These are phyloP conservation scores for Macrosiphum euphorbiae DNA, from an alignment of 2,888 invertebrate species.

Conservation along the genomic window DNA sequence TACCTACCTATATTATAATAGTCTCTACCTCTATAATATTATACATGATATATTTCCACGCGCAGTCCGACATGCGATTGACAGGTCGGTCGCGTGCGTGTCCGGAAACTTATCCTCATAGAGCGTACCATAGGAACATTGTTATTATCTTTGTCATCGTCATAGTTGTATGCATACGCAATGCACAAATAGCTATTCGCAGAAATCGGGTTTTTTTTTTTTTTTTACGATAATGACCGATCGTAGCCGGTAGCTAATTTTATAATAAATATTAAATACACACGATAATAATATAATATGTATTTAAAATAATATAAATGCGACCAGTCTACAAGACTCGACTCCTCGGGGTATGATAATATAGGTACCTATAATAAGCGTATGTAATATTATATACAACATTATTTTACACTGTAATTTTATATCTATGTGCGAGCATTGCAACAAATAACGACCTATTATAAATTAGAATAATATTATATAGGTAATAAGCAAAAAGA, in stretches of 20 bases:
- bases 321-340: neutral
- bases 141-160: slow-evolving; percentile 6
- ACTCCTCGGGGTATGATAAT: neutral
- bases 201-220: neutral
- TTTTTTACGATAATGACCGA: neutral
- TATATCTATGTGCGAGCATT: neutral
- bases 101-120: slow-evolving; percentile 4
- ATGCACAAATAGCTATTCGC: neutral
- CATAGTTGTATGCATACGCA: neutral
- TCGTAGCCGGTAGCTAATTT: neutral
- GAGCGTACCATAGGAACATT: neutral
- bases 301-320: neutral
- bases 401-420: neutral
- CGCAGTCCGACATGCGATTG: slow-evolving; percentile 33
- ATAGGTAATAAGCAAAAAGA: neutral
- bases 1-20: neutral
- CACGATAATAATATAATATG: neutral
- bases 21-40: neutral
- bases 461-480: neutral
- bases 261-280: neutral
- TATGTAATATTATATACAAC: neutral
- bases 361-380: neutral
- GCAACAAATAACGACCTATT: neutral
- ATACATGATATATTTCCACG: neutral
- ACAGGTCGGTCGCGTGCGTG: slow-evolving; percentile 46